Conservation (phyloP, 2,888 invertebrate species). For the Abrostola tripartita region DNA sequence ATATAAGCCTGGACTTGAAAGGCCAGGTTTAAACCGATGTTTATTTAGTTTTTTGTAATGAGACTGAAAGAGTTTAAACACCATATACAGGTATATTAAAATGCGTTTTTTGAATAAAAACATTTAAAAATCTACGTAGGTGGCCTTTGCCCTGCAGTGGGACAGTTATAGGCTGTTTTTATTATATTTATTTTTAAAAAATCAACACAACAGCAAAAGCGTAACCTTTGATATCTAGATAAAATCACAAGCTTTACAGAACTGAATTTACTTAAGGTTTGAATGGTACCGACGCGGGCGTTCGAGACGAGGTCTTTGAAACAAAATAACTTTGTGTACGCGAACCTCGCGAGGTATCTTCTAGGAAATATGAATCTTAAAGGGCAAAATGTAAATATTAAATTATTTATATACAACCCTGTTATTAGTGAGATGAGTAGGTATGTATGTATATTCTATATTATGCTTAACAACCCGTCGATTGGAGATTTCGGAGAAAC, state of each 20-base stretch:
- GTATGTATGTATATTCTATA: constrained; percentile 8
- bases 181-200: no score
- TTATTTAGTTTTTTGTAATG: no score
- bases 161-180: no score
- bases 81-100: no score
- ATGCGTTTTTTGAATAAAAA: no score
- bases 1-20: no score
- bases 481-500: no score
- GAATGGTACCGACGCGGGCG: constrained; percentile 41
- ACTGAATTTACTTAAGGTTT: constrained; percentile 58
- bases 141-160: no score
- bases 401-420: constrained; percentile 56
- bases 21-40: no score
- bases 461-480: neutral
- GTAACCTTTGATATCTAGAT: constrained; percentile 31
- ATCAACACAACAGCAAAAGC: constrained; percentile 5
- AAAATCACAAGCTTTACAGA: constrained; percentile 43
- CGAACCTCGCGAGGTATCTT: constrained; percentile 55
- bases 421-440: constrained; percentile 44
- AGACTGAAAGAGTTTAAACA: no score
- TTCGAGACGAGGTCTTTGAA: constrained; percentile 58
- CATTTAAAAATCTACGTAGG: no score
- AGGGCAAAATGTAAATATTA: constrained; percentile 51
- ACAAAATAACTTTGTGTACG: constrained; percentile 60
- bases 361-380: constrained; percentile 59